Evolutionary conservation across 2,797 vertebrate species (phyloP).

Genomic region (Poecilia wingei): DNA sequence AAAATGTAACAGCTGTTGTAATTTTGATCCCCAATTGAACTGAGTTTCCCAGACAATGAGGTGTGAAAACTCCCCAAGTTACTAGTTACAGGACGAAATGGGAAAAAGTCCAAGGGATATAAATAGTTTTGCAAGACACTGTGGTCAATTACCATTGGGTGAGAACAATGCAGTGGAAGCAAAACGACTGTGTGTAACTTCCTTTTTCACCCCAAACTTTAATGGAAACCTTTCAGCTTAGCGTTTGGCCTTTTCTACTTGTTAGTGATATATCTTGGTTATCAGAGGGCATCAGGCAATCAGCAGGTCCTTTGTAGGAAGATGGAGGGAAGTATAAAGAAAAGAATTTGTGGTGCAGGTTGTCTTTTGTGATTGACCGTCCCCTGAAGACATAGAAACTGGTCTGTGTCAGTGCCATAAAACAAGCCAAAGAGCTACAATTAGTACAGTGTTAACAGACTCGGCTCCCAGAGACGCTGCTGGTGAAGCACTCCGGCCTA

Average conservation of each 20-base stretch:
- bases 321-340: slow-evolving; percentile 14
- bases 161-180: slow-evolving; percentile 24
- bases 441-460: slow-evolving; percentile 50
- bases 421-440: slow-evolving; percentile 43
- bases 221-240: slow-evolving; percentile 58
- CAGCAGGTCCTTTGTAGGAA: slow-evolving; percentile 22
- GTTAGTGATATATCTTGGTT: slow-evolving; percentile 62
- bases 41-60: too few species aligned
- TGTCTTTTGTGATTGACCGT: slow-evolving; percentile 22
- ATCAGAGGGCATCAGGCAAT: not conserved
- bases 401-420: slow-evolving; percentile 26
- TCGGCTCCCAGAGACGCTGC: slow-evolving; percentile 44
- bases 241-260: slow-evolving; percentile 58
- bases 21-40: too few species aligned
- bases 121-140: not conserved
- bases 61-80: not conserved
- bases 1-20: too few species aligned
- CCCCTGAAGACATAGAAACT: slow-evolving; percentile 16
- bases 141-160: not conserved
- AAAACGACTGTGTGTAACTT: slow-evolving; percentile 41
- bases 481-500: slow-evolving; percentile 42
- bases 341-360: slow-evolving; percentile 9
- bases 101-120: not conserved
- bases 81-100: not conserved
- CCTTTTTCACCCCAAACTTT: slow-evolving; percentile 41